Base-by-base conservation (phyloP, 2,888 invertebrate genomes). In the Chamaedrilus cognettii region DNA sequence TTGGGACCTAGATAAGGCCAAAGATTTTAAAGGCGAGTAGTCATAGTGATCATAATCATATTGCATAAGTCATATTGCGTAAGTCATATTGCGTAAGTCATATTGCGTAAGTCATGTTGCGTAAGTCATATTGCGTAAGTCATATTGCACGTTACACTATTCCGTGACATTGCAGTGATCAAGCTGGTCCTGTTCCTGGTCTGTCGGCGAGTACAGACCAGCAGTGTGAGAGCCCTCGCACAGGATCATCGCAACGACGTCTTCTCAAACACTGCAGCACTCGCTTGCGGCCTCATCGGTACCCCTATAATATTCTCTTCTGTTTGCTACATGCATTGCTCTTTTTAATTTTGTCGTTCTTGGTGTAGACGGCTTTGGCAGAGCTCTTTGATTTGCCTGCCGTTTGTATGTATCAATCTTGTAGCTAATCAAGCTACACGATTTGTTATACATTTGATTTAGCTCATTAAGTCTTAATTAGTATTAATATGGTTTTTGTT, bases 191-290 rank as follows among this genome's bases (percentile, higher is more conserved):
- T 83, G 56, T 83, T 75, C 64, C 52, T 83, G 3, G 57, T 79
- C 11, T 82, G 80, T 49, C 71, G 76, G 4, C 70, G 76, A 55
- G 74, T 79, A 28, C 72, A 74, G 2, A 76, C 79, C 42, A 76
- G 82, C 0, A 80, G 80, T 0, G 78, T 84, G 3, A 76, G 78
- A 58, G 84, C 85, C 0, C 75, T 86, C 30, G 80, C 85, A 1
- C 82, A 82, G 74, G 86, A 86, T 71, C 86, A 86, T 70, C 75
- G 85, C 5, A 86, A 86, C 71, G 86, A 86, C 68, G 83, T 85
- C 30, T 57, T 86, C 35, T 85, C 85, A 11, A 86, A 86, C 71
- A 69, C 78, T n/a, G 79, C 81, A 1, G 85, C 86, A 7, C 73
- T 86, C 2, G 67, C 81, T 19, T 86, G 85, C 74, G 86, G 85